These are phyloP conservation scores for Amphilophus citrinellus DNA, from an alignment of 2,113 vertebrate genomes.

Conservation along the genomic window DNA sequence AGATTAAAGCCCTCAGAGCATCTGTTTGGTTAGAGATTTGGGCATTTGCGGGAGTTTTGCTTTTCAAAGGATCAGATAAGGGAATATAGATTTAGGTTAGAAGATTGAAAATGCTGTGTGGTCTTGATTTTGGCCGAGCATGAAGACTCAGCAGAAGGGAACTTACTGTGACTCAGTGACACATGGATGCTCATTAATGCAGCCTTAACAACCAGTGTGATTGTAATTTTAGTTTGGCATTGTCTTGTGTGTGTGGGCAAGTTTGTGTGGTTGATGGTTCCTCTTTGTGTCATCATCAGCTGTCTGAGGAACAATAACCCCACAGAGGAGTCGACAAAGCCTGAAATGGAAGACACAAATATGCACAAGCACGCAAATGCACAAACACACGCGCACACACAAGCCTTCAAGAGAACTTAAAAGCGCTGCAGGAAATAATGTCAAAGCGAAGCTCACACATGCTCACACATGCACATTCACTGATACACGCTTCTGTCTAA, in stretches of 20 bases:
- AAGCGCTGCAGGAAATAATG: conserved; percentile 53
- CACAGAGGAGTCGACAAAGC: conserved; percentile 27
- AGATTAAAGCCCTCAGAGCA: conserved; percentile 66
- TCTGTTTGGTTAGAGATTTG: conserved; percentile 69
- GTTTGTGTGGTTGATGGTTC: conserved; percentile 29
- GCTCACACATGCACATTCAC: conserved; percentile 19
- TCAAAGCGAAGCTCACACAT: conserved; percentile 51
- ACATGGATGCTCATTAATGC: conserved; percentile 32
- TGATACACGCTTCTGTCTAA: conserved; percentile 33
- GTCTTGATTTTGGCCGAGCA: conserved; percentile 31
- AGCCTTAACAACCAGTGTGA: not conserved
- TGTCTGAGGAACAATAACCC: conserved; percentile 56
- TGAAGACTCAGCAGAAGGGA: not conserved
- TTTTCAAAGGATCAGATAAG: conserved; percentile 41
- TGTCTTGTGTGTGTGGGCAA: conserved; percentile 24
- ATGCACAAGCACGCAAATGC: not conserved
- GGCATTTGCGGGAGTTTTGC: conserved; percentile 43
- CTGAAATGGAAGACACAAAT: conserved; percentile 10
- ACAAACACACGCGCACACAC: not conserved
- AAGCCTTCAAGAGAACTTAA: conserved; percentile 41
- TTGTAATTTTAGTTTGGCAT: conserved; percentile 34
- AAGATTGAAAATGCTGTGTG: conserved; percentile 47
- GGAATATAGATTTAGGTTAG: conserved; percentile 48
- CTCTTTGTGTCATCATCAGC: conserved; percentile 53
- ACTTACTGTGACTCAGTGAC: conserved; percentile 34